These are phyloP conservation scores for Cladorhizidae sp. DNA, from an alignment of 37 sponge, comb jelly and placozoan genomes.

Conservation along the genomic window DNA sequence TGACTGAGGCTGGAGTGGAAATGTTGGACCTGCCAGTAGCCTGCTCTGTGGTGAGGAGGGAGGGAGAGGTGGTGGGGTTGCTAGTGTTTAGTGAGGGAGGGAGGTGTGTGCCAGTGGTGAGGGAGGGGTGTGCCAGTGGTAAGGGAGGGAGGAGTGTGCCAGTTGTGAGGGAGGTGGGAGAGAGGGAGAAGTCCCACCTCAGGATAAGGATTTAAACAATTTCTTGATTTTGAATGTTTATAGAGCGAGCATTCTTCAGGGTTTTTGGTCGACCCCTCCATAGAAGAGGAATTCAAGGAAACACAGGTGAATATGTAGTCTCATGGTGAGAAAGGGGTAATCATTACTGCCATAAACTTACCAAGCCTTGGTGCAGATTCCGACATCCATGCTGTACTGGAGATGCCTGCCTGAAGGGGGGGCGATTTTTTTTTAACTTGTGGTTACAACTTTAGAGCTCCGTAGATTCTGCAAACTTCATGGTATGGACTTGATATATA, in stretches of 20 bases:
- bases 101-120: background rate
- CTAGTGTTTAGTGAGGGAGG: background rate
- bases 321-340: too few relatives aligned
- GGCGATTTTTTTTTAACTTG: too few relatives aligned
- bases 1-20: slow-evolving; percentile 54
- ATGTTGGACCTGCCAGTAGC: slow-evolving; percentile 63
- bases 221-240: background rate
- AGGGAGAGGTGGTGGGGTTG: background rate
- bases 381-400: too few relatives aligned
- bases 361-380: too few relatives aligned
- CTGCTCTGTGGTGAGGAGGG: slow-evolving; percentile 50
- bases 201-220: background rate
- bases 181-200: background rate
- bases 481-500: too few relatives aligned
- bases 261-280: slow-evolving; percentile 32
- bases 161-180: too few relatives aligned
- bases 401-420: too few relatives aligned
- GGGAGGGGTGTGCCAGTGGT: too few relatives aligned
- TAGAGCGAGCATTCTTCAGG: slow-evolving; percentile 18
- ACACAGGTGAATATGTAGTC: slow-evolving; percentile 3
- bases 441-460: too few relatives aligned
- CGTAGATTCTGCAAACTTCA: too few relatives aligned
- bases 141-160: too few relatives aligned
- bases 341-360: too few relatives aligned
- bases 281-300: slow-evolving; percentile 36